Evolutionary conservation across 2,888 invertebrate genomes (phyloP).

Genomic region (Busseola fusca): DNA sequence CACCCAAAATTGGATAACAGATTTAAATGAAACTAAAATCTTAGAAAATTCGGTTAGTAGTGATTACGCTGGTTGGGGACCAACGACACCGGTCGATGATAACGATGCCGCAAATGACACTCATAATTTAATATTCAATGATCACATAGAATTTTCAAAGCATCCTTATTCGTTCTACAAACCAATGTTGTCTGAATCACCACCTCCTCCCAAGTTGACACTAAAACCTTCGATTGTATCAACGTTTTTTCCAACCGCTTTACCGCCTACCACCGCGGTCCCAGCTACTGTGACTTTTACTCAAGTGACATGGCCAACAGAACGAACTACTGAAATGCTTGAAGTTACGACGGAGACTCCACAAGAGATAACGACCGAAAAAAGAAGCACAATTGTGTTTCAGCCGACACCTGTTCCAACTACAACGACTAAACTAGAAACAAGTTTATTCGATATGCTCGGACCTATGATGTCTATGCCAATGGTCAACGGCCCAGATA

Average conservation of each 20-base stretch:
- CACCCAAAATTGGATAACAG: conserved; percentile 83
- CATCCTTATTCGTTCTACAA: conserved; percentile 81
- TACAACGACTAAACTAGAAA: conserved; percentile 66
- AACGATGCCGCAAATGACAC: conserved; percentile 76
- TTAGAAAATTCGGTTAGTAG: conserved; percentile 78
- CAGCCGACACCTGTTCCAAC: conserved; percentile 65
- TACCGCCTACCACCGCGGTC: conserved; percentile 69
- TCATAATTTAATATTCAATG: conserved; percentile 79
- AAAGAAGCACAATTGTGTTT: conserved; percentile 61
- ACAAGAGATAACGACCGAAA: conserved; percentile 74
- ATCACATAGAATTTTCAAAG: conserved; percentile 70
- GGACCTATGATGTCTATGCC: conserved; percentile 86
- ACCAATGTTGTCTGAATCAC: conserved; percentile 80
- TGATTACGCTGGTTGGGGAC: conserved; percentile 87
- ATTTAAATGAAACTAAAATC: conserved; percentile 75
- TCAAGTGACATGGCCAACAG: conserved; percentile 67
- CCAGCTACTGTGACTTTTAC: conserved; percentile 58
- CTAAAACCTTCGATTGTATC: conserved; percentile 66
- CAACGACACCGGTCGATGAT: conserved; percentile 81
- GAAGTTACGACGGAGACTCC: conserved; percentile 69
- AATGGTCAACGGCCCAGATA: conserved; percentile 78
- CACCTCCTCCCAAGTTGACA: conserved; percentile 76
- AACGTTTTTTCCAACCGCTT: conserved; percentile 78
- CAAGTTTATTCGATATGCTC: conserved; percentile 80
- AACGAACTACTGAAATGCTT: conserved; percentile 64